phyloP scores from a whole-genome alignment of 2,113 vertebrate species.

The Psilopsiagon aymara region DNA sequence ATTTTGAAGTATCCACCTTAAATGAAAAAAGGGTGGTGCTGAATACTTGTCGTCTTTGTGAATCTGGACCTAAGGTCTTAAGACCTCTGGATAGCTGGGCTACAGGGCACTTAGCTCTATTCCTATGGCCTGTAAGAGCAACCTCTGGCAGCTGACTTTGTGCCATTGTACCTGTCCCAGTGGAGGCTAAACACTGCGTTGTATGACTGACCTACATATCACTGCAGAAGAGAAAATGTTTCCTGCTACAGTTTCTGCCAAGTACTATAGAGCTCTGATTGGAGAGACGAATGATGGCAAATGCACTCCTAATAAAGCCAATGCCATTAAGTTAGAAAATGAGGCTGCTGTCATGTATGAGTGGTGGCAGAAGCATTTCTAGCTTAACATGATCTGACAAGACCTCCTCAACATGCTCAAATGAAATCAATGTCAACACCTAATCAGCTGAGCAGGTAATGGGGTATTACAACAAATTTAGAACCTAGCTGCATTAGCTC shows the following conservation, averaged over 20 bases:
- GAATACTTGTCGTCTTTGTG: background rate
- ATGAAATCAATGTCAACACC: constrained; percentile 59
- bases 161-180: constrained; percentile 36
- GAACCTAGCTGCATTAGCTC: constrained; percentile 12
- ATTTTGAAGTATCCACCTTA: background rate
- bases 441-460: constrained; percentile 66
- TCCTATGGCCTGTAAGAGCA: background rate
- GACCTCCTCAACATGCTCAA: constrained; percentile 40
- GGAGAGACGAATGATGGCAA: constrained; percentile 51
- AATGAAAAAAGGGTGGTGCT: background rate
- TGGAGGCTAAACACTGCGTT: constrained; percentile 19
- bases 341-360: constrained; percentile 57
- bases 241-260: constrained; percentile 40
- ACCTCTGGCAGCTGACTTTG: background rate
- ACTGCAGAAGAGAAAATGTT: constrained; percentile 47
- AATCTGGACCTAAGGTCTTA: background rate
- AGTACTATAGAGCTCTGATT: constrained; percentile 46
- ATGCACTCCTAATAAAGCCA: constrained; percentile 34
- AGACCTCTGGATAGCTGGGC: background rate
- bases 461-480: constrained; percentile 41
- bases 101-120: background rate
- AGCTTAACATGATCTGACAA: constrained; percentile 60
- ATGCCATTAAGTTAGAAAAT: constrained; percentile 60
- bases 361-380: constrained; percentile 59
- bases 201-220: constrained; percentile 67